These are phyloP conservation scores for Bagarius yarrelli DNA, from an alignment of 2,113 vertebrate genomes.

Conservation along the genomic window DNA sequence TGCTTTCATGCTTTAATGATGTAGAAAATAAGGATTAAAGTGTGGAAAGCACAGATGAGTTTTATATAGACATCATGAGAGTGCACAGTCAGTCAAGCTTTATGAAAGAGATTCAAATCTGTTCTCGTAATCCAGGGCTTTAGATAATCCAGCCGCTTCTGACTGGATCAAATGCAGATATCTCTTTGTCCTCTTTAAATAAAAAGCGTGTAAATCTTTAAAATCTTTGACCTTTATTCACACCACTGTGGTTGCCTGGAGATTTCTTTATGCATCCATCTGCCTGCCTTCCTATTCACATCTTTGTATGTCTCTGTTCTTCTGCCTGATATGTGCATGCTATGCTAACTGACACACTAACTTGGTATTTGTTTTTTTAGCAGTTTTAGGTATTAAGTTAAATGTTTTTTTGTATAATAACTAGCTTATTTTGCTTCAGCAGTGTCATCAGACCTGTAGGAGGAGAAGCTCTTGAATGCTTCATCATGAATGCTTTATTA, in stretches of 20 bases:
- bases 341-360: constrained; percentile 62
- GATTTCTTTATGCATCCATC: constrained; percentile 17
- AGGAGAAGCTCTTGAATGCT: constrained; percentile 8
- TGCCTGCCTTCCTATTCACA: not conserved
- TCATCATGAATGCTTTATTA: not conserved
- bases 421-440: not conserved
- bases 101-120: constrained; percentile 42
- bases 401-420: constrained; percentile 1
- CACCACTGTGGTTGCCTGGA: constrained; percentile 39
- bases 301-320: not conserved
- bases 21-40: not conserved
- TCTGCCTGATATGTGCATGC: constrained; percentile 20
- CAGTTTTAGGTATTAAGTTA: not conserved
- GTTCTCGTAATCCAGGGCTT: constrained; percentile 45
- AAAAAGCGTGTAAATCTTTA: constrained; percentile 17
- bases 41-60: not conserved
- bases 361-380: constrained; percentile 19
- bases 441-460: not conserved
- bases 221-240: constrained; percentile 31
- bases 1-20: no score
- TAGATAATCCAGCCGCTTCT: constrained; percentile 46
- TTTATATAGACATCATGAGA: constrained; percentile 2
- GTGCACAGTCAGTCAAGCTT: constrained; percentile 20
- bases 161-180: constrained; percentile 36
- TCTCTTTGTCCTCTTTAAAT: constrained; percentile 18